phyloP scores from a whole-genome alignment of 2,888 invertebrate species.

The Danaus chrysippus region DNA sequence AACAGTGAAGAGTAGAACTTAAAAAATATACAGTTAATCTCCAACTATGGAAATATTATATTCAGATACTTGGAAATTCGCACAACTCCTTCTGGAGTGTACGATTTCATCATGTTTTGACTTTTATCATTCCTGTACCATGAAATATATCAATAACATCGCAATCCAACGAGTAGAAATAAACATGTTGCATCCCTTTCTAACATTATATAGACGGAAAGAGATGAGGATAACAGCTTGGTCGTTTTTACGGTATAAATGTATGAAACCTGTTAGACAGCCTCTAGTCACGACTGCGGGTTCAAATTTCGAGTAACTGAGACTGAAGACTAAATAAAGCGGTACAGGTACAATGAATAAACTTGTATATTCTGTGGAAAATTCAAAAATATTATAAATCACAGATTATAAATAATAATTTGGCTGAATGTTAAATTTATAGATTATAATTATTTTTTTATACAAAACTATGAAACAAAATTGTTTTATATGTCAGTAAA shows the following conservation, averaged over 20 bases:
- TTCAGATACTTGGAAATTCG: too few species aligned
- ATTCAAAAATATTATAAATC: background rate
- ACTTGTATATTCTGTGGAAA: too few species aligned
- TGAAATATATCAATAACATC: slow-evolving; percentile 20
- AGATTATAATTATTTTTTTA: too few species aligned
- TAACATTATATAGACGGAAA: slow-evolving; percentile 20
- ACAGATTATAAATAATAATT: too few species aligned
- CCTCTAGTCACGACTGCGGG: slow-evolving; percentile 59
- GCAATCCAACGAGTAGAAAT: slow-evolving; percentile 16
- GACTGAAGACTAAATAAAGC: slow-evolving; percentile 44
- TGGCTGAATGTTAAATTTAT: too few species aligned
- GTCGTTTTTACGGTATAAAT: slow-evolving; percentile 34
- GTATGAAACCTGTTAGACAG: slow-evolving; percentile 54
- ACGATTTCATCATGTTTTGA: too few species aligned
- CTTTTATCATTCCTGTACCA: too few species aligned
- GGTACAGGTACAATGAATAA: slow-evolving; percentile 9
- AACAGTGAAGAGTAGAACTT: too few species aligned
- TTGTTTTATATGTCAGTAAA: too few species aligned
- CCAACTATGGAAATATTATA: too few species aligned
- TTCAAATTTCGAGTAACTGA: slow-evolving; percentile 56
- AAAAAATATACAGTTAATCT: too few species aligned
- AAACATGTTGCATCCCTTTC: slow-evolving; percentile 22
- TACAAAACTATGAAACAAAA: background rate
- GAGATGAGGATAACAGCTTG: slow-evolving; percentile 21
- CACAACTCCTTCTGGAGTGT: too few species aligned